These are phyloP conservation scores for Alces alces DNA, from an alignment of 2,113 vertebrate genomes.

Conservation along the genomic window DNA sequence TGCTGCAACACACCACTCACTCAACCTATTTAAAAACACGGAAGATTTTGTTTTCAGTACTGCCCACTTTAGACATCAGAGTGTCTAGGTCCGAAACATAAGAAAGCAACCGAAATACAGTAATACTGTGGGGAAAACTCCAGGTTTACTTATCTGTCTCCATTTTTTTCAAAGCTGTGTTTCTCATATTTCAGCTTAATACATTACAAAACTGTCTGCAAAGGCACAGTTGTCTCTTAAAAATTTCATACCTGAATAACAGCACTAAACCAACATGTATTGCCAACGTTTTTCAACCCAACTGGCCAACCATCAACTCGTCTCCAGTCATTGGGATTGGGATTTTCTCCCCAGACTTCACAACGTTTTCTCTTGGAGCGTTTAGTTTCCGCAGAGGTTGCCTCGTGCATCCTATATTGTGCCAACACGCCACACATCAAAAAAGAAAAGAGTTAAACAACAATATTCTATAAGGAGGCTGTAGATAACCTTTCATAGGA, in stretches of 20 bases:
- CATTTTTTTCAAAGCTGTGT: not conserved
- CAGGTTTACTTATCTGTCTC: not conserved
- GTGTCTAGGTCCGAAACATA: not conserved
- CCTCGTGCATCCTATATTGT: constrained; percentile 81
- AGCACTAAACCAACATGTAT: constrained; percentile 98
- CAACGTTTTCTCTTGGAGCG: constrained; percentile 92
- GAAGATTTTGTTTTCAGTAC: not conserved
- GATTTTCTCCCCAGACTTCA: constrained; percentile 88
- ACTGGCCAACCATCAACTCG: constrained; percentile 92
- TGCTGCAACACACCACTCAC: not conserved
- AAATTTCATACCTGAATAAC: constrained; percentile 91
- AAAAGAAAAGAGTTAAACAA: not conserved
- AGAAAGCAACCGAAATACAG: not conserved
- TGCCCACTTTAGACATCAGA: not conserved
- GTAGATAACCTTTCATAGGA: not conserved
- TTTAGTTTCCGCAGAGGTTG: constrained; percentile 82
- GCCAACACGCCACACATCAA: not conserved
- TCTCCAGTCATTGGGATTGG: constrained; percentile 88
- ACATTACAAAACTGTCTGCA: not conserved
- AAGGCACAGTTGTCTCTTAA: not conserved
- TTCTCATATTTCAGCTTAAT: not conserved
- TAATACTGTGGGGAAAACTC: not conserved
- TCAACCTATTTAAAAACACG: not conserved
- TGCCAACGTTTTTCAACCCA: constrained; percentile 95
- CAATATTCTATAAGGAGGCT: not conserved